Evolutionary conservation across 2,113 vertebrate genomes (phyloP), one percentile per base, ranked within the genome.

Genomic region (Glaucomys volans): DNA sequence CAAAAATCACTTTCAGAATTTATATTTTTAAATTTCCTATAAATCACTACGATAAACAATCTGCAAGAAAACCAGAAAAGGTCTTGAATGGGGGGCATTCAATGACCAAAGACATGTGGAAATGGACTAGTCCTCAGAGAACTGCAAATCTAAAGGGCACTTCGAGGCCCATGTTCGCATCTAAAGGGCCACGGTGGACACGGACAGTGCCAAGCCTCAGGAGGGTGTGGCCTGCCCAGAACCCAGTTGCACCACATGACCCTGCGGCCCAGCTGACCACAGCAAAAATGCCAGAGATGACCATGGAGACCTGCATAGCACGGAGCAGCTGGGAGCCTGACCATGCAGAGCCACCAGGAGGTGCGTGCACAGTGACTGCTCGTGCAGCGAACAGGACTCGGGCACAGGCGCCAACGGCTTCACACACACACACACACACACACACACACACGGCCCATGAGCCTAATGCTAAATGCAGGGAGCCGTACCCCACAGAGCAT

Each of bases 101-200:
- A 22, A 50, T 2, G 1, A 32, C 62, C 64, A 52, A 10, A 44
- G 26, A 20, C 1, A 47, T 26, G 35, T 0, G 4, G 12, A 24
- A 28, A 79, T 1, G 54, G 42, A 5, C 12, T 8, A 18, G 35
- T 1, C 12, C 1, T 11, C 71, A 47, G 22, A 17, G 54, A 35
- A 4, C 67, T 4, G 30, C 42, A 13, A 3, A 4, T 4, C 2
- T 1, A 47, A 37, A 16, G 8, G 11, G 8, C 4, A n/a, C 2
- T 0, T 50, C 13, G 0, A 12, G 0, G 12, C 9, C 52, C 30
- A 14, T 8, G 20, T 4, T 1, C 5, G 14, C 28, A 5, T 28
- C 16, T 4, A 11, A 30, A 14, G 1, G 4, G 28, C 26, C 28
- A 26, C 14, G 57, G 18, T 16, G 24, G 20, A 57, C 42, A 44